Percentiles rank a stretch among this genome's conserved stretches.
Evolutionary conservation across 2,888 invertebrate genomes (phyloP).

Genomic region (Hipparchia semele): DNA sequence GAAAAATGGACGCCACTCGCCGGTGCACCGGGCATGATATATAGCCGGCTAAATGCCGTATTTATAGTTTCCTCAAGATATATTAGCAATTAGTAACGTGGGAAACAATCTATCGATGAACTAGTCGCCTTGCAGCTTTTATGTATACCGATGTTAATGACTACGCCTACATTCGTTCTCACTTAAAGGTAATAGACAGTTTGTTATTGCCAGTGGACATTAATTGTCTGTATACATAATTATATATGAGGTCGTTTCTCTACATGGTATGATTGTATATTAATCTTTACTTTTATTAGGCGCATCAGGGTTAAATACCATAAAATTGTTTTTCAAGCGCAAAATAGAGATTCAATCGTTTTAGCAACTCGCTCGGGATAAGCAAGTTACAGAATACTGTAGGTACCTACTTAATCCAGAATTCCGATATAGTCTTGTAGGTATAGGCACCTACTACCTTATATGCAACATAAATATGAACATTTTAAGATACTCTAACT

Average conservation of each 20-base stretch:
- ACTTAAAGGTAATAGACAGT: neutral
- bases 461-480: too few species aligned
- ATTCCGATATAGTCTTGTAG: too few species aligned
- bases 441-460: too few species aligned
- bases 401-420: too few species aligned
- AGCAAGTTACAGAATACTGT: too few species aligned
- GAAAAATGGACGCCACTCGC: conserved; percentile 60
- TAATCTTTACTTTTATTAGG: neutral
- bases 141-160: conserved; percentile 1
- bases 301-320: neutral
- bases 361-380: too few species aligned
- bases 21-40: conserved; percentile 54
- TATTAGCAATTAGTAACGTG: conserved; percentile 51
- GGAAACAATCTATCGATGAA: conserved; percentile 44
- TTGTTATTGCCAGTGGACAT: conserved; percentile 1
- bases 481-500: too few species aligned
- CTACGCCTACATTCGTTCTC: conserved; percentile 6
- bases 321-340: neutral
- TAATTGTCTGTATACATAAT: neutral
- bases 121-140: conserved; percentile 14
- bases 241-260: conserved; percentile 6
- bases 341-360: too few species aligned
- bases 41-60: conserved; percentile 58
- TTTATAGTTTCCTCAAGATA: conserved; percentile 60
- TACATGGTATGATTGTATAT: neutral